A percentile compares a stretch with the other conserved stretches of the same genome.
Evolutionary conservation across 2,797 vertebrate genomes (phyloP).

Genomic region (Enteromius fasciolatus): DNA sequence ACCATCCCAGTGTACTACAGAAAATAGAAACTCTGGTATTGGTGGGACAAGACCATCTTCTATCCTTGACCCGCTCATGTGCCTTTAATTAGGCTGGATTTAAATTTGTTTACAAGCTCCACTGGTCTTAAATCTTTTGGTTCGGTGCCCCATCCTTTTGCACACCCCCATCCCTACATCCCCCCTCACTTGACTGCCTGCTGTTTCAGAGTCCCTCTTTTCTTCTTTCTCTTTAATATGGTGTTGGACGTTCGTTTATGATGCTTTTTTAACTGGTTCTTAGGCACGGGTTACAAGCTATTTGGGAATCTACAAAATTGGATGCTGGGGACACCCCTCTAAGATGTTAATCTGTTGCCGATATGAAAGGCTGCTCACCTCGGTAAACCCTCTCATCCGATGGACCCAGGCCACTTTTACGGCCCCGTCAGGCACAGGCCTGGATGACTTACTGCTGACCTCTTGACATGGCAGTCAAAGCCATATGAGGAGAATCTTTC

Average conservation of each 20-base stretch:
- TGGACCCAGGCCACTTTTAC: constrained; percentile 76
- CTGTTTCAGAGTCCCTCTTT: constrained; percentile 60
- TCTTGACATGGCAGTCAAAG: constrained; percentile 77
- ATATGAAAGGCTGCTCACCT: constrained; percentile 81
- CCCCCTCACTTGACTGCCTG: constrained; percentile 56
- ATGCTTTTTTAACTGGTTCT: constrained; percentile 78
- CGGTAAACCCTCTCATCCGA: constrained; percentile 72
- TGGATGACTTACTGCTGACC: constrained; percentile 81
- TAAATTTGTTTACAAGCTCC: constrained; percentile 83
- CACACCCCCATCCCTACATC: constrained; percentile 47
- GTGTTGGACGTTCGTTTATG: constrained; percentile 81
- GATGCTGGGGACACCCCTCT: constrained; percentile 76
- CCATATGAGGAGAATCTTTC: constrained; percentile 76
- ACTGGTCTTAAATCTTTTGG: constrained; percentile 80
- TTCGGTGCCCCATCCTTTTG: constrained; percentile 57
- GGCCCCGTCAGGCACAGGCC: constrained; percentile 79
- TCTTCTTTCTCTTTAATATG: constrained; percentile 77
- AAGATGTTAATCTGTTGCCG: constrained; percentile 81
- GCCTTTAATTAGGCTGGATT: constrained; percentile 80
- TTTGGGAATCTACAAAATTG: constrained; percentile 79
- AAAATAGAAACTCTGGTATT: constrained; percentile 46
- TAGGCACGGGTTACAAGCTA: constrained; percentile 78
- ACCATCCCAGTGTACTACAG: constrained; percentile 51
- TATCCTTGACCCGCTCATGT: constrained; percentile 75
- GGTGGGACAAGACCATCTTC: constrained; percentile 62